Percentiles rank a stretch among this genome's conserved stretches.
Conservation (phyloP, 1,140 invertebrate genomes). For the Plodia interpunctella region DNA sequence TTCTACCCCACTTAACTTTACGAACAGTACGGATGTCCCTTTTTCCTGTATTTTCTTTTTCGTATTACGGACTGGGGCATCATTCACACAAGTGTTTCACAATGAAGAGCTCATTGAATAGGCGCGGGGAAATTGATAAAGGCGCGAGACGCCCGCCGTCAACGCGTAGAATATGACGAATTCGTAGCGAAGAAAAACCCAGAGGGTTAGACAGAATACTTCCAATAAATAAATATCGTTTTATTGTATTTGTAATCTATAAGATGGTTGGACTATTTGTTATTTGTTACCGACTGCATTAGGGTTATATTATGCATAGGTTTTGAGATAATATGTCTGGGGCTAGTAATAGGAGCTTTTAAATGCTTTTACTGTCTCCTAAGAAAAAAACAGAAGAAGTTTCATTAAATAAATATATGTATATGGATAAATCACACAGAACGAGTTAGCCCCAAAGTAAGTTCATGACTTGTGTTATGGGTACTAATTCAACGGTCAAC, state of each 20-base stretch:
- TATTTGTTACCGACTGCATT: too few species aligned
- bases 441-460: too few species aligned
- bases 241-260: not conserved
- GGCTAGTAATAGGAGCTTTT: too few species aligned
- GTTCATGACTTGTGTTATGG: too few species aligned
- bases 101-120: constrained; percentile 7
- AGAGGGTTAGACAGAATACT: not conserved
- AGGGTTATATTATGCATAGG: too few species aligned
- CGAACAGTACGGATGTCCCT: not conserved
- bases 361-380: too few species aligned
- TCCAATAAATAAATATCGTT: not conserved
- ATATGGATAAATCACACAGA: too few species aligned
- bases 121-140: constrained; percentile 3
- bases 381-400: too few species aligned
- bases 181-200: not conserved
- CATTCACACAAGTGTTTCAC: constrained; percentile 4
- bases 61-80: not conserved
- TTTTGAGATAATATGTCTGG: too few species aligned
- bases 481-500: too few species aligned
- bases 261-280: too few species aligned
- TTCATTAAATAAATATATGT: too few species aligned
- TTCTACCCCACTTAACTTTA: not conserved
- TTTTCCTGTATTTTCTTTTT: constrained; percentile 1
- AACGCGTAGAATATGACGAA: not conserved
- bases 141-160: not conserved